Base-by-base conservation (phyloP, 2,797 vertebrate genomes). In the Paramormyrops hopkinsi region DNA sequence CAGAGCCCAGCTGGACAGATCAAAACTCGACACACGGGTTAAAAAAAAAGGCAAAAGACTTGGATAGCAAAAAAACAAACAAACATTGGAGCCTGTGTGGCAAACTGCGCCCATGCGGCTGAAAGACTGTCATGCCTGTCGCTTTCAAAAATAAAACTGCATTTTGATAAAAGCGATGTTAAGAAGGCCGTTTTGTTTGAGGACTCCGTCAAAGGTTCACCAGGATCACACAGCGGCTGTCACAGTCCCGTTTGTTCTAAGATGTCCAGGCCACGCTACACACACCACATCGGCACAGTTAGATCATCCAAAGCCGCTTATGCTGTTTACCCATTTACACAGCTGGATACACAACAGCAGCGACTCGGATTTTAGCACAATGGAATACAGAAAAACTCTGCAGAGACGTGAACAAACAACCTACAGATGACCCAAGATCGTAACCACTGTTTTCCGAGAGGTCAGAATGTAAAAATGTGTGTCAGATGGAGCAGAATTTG, bases 331-430 rank as follows among this genome's bases (percentile, higher is more conserved):
- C 73, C 73, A 79, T 79, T 44, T n/a, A 44, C 76, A 82, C 76
- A 82, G 76, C 76, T 82, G 37, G 76, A 82, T n/a, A 82, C 73
- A 33, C 76, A 82, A 82, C 17, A 41, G 76, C 76, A 46, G 76
- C 37, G 19, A 41, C 76, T 46, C 41, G 8, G 76, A 82, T 82
- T 2, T 46, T 46, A 82, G 76, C 41, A 46, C 76, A n/a, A 8
- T 17, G 76, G 41, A 46, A 46, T 22, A 82, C 37, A 82, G 76
- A 46, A 82, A 82, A 44, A 44, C 37, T 19, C 76, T 3, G 14
- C 19, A 33, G 37, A 82, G 76, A 46, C 7, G 76, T 46, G 19
- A 82, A 46, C 76, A 41, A 46, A 82, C 76, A 82, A 82, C 76
- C 41, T 37, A 73, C 33, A 73, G 65, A 37, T 73, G 37, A 82